phyloP scores from a whole-genome alignment of 2,888 invertebrate genomes.

The Nephrotoma guestfalica region DNA sequence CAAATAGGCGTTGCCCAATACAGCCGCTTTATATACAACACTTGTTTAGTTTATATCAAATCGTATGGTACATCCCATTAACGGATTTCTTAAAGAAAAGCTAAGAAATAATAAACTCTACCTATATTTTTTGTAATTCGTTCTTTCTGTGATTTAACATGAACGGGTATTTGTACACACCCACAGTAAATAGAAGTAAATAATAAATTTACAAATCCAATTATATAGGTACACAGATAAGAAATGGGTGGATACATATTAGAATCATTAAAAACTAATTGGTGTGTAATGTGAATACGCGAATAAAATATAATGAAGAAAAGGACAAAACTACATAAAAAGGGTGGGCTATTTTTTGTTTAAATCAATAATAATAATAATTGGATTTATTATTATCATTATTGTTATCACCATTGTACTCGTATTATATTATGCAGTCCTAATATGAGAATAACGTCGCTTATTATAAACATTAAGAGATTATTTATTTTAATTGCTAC shows the following conservation, averaged over 20 bases:
- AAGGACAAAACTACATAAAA: background rate
- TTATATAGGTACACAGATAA: background rate
- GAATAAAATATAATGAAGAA: background rate
- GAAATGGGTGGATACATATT: background rate
- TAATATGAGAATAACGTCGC: background rate
- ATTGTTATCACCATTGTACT: background rate
- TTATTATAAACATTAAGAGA: background rate
- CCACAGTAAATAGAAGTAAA: background rate
- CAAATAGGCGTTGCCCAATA: background rate
- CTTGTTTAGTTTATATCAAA: background rate
- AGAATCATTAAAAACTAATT: background rate
- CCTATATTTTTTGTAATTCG: background rate
- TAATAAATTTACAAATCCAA: background rate
- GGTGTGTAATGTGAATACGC: background rate
- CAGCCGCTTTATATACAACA: background rate
- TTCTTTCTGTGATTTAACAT: background rate
- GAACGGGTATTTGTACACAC: background rate
- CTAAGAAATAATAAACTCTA: background rate
- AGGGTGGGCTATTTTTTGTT: background rate
- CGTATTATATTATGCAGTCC: background rate
- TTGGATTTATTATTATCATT: background rate
- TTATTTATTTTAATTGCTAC: background rate
- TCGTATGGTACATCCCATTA: background rate
- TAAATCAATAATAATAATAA: background rate
- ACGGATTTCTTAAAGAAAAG: background rate